Evolutionary conservation across 1,140 invertebrate species (phyloP).

Genomic region (Atta cephalotes): DNA sequence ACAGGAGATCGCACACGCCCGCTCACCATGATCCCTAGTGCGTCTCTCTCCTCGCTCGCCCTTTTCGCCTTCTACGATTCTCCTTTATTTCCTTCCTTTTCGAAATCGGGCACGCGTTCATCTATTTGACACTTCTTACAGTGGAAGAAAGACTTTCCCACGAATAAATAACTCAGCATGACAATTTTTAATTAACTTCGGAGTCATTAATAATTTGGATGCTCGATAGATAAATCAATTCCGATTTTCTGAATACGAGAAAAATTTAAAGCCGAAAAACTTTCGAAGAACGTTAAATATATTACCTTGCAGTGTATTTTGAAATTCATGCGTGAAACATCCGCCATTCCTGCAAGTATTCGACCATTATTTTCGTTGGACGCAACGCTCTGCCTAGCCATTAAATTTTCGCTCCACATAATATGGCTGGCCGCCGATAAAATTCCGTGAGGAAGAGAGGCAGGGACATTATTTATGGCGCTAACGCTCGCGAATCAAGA

Average conservation of each 20-base stretch:
- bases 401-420: constrained; percentile 75
- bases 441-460: constrained; percentile 57
- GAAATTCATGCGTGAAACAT: neutral
- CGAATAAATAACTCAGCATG: neutral
- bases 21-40: constrained; percentile 69
- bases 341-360: constrained; percentile 7
- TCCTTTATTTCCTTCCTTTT: neutral
- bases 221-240: neutral
- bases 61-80: constrained; percentile 23
- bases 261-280: neutral
- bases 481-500: constrained; percentile 74
- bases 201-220: neutral
- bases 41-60: constrained; percentile 31
- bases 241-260: too few relatives aligned
- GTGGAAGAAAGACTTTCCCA: neutral
- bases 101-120: neutral
- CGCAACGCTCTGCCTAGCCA: constrained; percentile 52
- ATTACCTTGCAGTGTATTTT: too few relatives aligned
- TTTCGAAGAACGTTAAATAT: neutral
- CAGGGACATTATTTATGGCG: constrained; percentile 70
- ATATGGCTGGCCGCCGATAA: constrained; percentile 65
- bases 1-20: constrained; percentile 76
- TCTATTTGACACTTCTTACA: constrained; percentile 27
- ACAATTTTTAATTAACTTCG: neutral
- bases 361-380: constrained; percentile 57